Evolutionary conservation across 2,797 vertebrate genomes (phyloP).

Genomic region (Danio albolineatus): DNA sequence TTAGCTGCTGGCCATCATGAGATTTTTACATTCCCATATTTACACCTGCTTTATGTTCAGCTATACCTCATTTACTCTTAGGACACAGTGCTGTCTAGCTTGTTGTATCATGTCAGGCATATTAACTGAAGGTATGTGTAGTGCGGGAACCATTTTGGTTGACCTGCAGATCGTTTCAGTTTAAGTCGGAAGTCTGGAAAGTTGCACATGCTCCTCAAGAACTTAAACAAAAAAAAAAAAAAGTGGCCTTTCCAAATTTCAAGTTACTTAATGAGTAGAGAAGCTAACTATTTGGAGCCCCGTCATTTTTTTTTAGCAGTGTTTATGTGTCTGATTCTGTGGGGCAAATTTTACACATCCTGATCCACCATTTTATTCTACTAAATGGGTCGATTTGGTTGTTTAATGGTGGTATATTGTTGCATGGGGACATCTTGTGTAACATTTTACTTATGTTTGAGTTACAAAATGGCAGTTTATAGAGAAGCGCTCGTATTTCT

Average conservation of each 20-base stretch:
- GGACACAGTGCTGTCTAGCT: constrained; percentile 45
- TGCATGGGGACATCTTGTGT: constrained; percentile 58
- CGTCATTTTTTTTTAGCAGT: neutral
- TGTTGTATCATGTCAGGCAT: constrained; percentile 48
- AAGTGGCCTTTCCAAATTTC: neutral
- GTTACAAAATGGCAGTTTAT: constrained; percentile 45
- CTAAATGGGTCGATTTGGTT: constrained; percentile 42
- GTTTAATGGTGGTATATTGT: constrained; percentile 46
- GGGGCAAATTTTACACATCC: constrained; percentile 23
- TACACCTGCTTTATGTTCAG: constrained; percentile 41
- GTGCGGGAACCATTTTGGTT: constrained; percentile 26
- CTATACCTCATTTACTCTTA: constrained; percentile 55
- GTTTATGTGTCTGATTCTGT: constrained; percentile 7
- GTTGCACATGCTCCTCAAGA: constrained; percentile 9
- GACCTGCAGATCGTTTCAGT: neutral
- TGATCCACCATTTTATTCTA: constrained; percentile 37
- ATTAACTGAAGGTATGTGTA: constrained; percentile 12
- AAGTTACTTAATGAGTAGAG: neutral
- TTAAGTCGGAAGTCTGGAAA: neutral
- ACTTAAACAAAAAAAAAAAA: constrained; percentile 15
- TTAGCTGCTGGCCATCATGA: constrained; percentile 59
- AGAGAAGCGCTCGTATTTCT: constrained; percentile 26
- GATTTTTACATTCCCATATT: constrained; percentile 55
- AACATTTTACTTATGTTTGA: constrained; percentile 45
- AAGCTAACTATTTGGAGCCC: neutral